Base-by-base conservation (phyloP, 2,113 vertebrate species). In the Hystrix brachyura region DNA sequence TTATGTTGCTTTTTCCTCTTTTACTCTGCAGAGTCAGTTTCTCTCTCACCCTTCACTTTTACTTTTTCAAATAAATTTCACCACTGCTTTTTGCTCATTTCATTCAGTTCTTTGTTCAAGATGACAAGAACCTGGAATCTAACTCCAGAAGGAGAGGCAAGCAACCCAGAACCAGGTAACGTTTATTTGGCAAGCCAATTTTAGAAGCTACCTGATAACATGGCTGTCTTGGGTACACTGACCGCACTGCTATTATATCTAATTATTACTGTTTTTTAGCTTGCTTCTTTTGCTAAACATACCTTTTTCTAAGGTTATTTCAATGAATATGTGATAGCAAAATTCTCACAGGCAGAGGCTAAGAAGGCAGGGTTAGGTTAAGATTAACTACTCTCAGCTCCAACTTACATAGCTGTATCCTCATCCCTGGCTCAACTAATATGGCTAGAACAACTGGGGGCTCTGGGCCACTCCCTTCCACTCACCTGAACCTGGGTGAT, bases 201-300 rank as follows among this genome's bases (percentile, higher is more conserved):
- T 38, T 38, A 38, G 38, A 38, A 38, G 38, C 38, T 38, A 38
- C 38, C 38, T 38, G 38, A 38, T 38, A 38, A 38, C 38, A 38
- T 38, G 38, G 38, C 38, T 38, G 38, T 46, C 38, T 74, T 43
- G 19, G n/a, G n/a, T 21, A 71, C 18, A 18, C 19, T 74, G 19
- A 74, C 21, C 17, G n/a, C 17, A 13, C 81, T n/a, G 48, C 60
- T n/a, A 48, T 74, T 85, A 48, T 57, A 9, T 17, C 32, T 91
- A 91, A 87, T 95, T 79, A 78, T 92, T 90, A 25, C 21, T 82
- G 34, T 59, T 4, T 57, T 83, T 78, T 9, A 51, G n/a, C 9
- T 62, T 81, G 27, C 62, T 87, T 72, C 9, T 92, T 90, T 86
- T 86, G 55, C 57, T 86, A 87, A 92, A 43, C 21, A 62, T 60